phyloP scores from a whole-genome alignment of 2,888 invertebrate genomes.

The Blera fallax region DNA sequence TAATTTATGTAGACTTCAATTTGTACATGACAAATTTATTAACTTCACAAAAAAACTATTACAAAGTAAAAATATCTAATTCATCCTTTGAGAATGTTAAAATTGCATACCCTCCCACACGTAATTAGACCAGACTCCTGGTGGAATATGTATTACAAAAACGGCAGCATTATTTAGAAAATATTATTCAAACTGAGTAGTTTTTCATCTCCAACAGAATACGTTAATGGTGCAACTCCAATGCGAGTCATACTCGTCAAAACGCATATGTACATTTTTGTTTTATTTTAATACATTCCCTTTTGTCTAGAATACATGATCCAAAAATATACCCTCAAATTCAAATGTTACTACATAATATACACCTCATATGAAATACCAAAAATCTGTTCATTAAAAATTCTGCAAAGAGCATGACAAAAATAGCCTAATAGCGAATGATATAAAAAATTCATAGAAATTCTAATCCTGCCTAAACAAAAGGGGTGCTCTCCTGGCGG shows the following conservation, averaged over 20 bases:
- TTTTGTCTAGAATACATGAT: no score
- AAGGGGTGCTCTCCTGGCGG: constrained; percentile 47
- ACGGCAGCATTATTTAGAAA: neutral
- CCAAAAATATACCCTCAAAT: neutral
- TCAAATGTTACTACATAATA: neutral
- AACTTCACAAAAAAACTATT: no score
- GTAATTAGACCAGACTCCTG: neutral
- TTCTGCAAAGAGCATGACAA: constrained; percentile 62
- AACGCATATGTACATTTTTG: neutral
- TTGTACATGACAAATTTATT: no score
- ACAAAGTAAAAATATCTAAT: no score
- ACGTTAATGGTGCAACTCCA: neutral
- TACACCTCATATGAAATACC: neutral
- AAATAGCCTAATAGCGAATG: constrained; percentile 49
- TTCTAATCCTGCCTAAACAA: constrained; percentile 71
- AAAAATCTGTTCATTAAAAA: constrained; percentile 65
- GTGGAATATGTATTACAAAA: neutral
- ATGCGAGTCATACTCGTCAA: neutral
- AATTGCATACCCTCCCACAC: neutral
- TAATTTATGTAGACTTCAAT: no score
- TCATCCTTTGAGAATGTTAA: no score
- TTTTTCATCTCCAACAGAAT: constrained; percentile 26
- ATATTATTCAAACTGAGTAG: neutral
- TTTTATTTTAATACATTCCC: neutral
- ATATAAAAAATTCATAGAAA: constrained; percentile 64